Conservation (phyloP, 2,888 invertebrate genomes). For the Sthenelais limicola region DNA sequence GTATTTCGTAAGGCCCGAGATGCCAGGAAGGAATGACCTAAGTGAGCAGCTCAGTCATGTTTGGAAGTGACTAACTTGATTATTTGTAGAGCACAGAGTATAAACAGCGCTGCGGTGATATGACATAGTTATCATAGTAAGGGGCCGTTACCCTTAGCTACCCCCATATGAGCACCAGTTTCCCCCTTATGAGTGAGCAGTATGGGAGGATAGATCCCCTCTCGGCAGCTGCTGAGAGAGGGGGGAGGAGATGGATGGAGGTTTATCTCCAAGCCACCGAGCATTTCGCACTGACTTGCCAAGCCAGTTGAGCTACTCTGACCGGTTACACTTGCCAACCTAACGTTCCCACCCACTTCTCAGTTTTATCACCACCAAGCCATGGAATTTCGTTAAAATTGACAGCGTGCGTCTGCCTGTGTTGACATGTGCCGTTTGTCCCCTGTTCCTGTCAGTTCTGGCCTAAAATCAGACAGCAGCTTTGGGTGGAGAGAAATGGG, state of each 20-base stretch:
- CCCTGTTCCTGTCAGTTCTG: background rate
- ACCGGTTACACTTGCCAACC: constrained; percentile 10
- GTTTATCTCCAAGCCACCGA: background rate
- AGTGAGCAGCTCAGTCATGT: background rate
- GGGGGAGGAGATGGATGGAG: background rate
- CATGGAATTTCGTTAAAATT: constrained; percentile 7
- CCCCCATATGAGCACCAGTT: background rate
- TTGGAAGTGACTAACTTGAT: constrained; percentile 11
- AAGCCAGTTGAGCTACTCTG: too few relatives aligned
- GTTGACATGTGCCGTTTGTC: constrained; percentile 32
- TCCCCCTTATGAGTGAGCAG: too few relatives aligned
- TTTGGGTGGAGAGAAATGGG: too few relatives aligned
- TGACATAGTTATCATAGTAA: constrained; percentile 35
- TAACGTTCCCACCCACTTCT: constrained; percentile 35
- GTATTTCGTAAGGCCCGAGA: constrained; percentile 23
- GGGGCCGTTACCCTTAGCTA: background rate
- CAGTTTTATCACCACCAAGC: constrained; percentile 24
- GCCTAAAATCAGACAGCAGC: too few relatives aligned
- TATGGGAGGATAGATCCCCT: background rate
- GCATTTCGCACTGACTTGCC: background rate
- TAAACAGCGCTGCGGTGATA: constrained; percentile 21
- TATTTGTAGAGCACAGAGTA: constrained; percentile 25
- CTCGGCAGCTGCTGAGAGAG: background rate
- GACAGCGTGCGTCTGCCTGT: constrained; percentile 15
- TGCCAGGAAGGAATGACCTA: constrained; percentile 7